Base-by-base conservation (phyloP, 2,113 vertebrate genomes). In the Cyprinus carpio region DNA sequence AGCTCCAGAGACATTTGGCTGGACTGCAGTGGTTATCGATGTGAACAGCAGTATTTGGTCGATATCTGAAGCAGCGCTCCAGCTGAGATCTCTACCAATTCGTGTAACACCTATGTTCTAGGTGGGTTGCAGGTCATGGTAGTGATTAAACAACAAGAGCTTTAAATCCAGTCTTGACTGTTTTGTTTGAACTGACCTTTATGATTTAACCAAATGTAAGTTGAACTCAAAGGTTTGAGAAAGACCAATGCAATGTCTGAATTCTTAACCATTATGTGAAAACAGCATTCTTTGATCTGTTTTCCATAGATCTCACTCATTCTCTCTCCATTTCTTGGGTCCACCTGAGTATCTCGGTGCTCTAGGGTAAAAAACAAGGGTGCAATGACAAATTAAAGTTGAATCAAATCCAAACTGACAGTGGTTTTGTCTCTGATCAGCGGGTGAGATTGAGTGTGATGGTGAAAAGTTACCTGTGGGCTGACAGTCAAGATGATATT, bases 401-500 rank as follows among this genome's bases (percentile, higher is more conserved):
- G 85, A 86, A 80, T 80, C 65, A 78, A 78, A 74, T 27, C 8
- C 54, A 51, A 88, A 46, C 82, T 86, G 88, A 87, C 86, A 86
- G 51, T 54, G 72, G 56, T 84, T 86, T 84, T 82, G 86, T 82
- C 84, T 87, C 77, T 84, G 86, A 89, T 86, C 86, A 86, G 72
- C 11, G 60, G 78, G 69, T 80, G 80, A 81, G 64, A 82, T 86
- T 67, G 83, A 74, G 71, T 87, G 86, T 83, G n/a, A 75, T 72
- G 31, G 60, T 69, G 81, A 31, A 83, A 46, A 82, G 62, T 65
- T 86, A 82, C 84, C 84, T 86, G 75, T 86, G 65, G 69, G 81
- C 71, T 86, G 82, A 82, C 86, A 84, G 82, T 69, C 46, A 76
- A 75, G 56, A 64, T 82, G 76, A 82, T 75, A 86, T 86, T 87